phyloP scores from a whole-genome alignment of 2,113 vertebrate species.

The Machaerirhynchus nigripectus region DNA sequence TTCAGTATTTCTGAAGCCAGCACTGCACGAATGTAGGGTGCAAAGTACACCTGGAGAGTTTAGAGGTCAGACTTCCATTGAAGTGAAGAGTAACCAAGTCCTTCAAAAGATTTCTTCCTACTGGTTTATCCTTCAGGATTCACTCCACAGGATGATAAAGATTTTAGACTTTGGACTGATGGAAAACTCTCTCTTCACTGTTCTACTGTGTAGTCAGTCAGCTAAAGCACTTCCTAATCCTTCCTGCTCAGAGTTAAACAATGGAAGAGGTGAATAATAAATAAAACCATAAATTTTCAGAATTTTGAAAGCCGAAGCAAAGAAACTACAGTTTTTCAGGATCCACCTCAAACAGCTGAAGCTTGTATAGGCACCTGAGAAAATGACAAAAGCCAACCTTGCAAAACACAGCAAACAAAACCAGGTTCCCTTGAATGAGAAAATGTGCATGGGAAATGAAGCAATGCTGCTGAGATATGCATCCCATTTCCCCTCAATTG shows the following conservation, averaged over 20 bases:
- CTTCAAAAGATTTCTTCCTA: conserved; percentile 2
- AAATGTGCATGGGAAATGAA: not conserved
- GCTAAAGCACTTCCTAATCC: not conserved
- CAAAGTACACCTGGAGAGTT: not conserved
- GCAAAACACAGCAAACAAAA: not conserved
- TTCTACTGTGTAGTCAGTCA: not conserved
- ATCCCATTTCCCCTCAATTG: not conserved
- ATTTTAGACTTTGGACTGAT: not conserved
- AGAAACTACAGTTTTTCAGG: not conserved
- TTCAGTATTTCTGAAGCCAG: not conserved
- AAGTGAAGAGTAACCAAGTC: not conserved
- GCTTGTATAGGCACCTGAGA: not conserved
- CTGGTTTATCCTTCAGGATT: conserved; percentile 14
- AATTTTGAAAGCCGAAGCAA: not conserved
- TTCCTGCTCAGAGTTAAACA: not conserved
- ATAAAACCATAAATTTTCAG: not conserved
- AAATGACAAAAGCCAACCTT: not conserved
- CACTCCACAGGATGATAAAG: not conserved
- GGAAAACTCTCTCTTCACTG: not conserved
- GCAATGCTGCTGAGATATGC: not conserved
- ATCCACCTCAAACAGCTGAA: not conserved
- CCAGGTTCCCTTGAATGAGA: not conserved
- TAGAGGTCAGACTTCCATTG: not conserved
- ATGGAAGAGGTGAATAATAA: conserved; percentile 1
- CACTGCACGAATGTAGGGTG: not conserved